A percentile compares a stretch with the other conserved stretches of the same genome.
phyloP scores from a whole-genome alignment of 2,888 invertebrate species.

The Diplazon laetatorius region DNA sequence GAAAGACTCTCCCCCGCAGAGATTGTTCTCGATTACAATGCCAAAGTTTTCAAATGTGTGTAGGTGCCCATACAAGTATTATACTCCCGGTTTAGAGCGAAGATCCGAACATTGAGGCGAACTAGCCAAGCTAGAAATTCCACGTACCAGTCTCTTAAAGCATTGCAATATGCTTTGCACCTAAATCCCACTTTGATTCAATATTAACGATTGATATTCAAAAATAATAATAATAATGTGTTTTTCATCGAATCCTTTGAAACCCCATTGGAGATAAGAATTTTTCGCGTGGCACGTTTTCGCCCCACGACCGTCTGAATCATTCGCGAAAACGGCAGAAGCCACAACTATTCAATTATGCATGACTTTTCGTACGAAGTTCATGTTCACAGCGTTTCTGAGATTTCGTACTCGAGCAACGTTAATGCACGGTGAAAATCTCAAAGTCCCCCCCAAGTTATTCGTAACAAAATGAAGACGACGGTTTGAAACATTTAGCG shows the following conservation, averaged over 20 bases:
- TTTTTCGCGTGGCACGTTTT: background rate
- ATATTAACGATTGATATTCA: too few relatives aligned
- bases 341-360: background rate
- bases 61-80: too few relatives aligned
- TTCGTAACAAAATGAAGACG: constrained; percentile 8
- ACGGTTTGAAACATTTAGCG: constrained; percentile 3
- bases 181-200: too few relatives aligned
- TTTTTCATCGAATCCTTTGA: too few relatives aligned
- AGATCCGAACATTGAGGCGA: too few relatives aligned
- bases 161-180: too few relatives aligned
- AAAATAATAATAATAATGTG: too few relatives aligned
- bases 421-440: background rate
- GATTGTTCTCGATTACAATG: constrained; percentile 16
- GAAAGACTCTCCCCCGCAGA: background rate
- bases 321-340: background rate
- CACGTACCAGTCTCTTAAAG: too few relatives aligned
- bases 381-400: background rate
- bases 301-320: background rate
- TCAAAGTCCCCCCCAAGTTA: constrained; percentile 3
- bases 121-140: too few relatives aligned
- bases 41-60: constrained; percentile 5
- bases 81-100: too few relatives aligned
- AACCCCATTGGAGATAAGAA: too few relatives aligned
- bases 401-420: background rate
- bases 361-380: background rate